phyloP scores from a whole-genome alignment of 2,113 vertebrate species.

The Barnardius zonarius region DNA sequence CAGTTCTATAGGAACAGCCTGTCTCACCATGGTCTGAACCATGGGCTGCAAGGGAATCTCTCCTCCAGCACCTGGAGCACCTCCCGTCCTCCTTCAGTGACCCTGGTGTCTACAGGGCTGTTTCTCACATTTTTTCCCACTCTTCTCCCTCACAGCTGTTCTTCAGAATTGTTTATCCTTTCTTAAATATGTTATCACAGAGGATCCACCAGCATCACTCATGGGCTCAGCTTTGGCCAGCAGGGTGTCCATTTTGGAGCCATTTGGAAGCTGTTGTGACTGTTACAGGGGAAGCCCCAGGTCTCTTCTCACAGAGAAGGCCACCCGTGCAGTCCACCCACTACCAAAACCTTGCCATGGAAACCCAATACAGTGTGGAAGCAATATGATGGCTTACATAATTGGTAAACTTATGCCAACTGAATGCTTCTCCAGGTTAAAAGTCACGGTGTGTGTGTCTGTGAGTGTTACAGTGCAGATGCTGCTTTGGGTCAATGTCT shows the following conservation, averaged over 20 bases:
- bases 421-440: background rate
- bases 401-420: background rate
- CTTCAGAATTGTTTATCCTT: background rate
- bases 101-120: background rate
- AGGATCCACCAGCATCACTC: background rate
- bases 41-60: background rate
- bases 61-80: background rate
- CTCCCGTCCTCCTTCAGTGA: background rate
- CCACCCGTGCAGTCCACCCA: background rate
- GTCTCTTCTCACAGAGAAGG: background rate
- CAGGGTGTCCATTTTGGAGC: background rate
- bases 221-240: background rate
- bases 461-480: background rate
- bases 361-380: background rate
- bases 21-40: background rate
- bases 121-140: background rate
- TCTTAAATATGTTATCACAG: background rate
- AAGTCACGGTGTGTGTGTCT: background rate
- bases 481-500: background rate
- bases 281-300: fast-evolving
- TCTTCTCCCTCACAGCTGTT: background rate
- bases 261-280: background rate
- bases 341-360: background rate
- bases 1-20: background rate
- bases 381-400: background rate